Percentiles rank a stretch among this genome's conserved stretches.
Evolutionary conservation across 2,113 vertebrate genomes (phyloP).

Genomic region (Garra rufa): DNA sequence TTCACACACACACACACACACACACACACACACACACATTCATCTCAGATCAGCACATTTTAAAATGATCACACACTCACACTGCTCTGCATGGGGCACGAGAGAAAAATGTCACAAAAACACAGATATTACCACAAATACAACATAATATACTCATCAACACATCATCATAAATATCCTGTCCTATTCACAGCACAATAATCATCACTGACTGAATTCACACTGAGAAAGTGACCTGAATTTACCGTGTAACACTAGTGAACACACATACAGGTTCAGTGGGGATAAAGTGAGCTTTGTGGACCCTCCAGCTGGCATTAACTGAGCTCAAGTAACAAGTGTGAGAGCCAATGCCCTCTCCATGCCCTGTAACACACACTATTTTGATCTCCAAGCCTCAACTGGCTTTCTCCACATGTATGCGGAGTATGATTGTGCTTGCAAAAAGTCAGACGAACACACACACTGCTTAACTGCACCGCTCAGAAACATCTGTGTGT

Average conservation of each 20-base stretch:
- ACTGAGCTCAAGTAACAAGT: conserved; percentile 75
- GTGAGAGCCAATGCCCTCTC: conserved; percentile 66
- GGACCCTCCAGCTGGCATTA: conserved; percentile 58
- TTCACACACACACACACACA: conserved; percentile 24
- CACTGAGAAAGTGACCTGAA: conserved; percentile 17
- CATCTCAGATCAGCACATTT: conserved; percentile 43
- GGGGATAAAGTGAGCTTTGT: conserved; percentile 74
- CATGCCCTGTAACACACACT: conserved; percentile 29
- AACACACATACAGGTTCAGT: conserved; percentile 65
- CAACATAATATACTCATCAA: background rate
- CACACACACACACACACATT: conserved; percentile 31
- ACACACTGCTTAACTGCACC: conserved; percentile 47
- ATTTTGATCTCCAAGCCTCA: conserved; percentile 8
- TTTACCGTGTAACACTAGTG: conserved; percentile 36
- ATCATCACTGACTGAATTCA: background rate
- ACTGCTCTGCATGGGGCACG: background rate
- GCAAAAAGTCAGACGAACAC: background rate
- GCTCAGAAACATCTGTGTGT: conserved; percentile 62
- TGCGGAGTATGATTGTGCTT: background rate
- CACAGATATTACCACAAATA: background rate
- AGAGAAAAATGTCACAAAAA: background rate
- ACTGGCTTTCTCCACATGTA: conserved; percentile 16
- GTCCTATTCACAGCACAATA: background rate
- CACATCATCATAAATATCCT: background rate
- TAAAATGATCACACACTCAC: conserved; percentile 26